A percentile compares a stretch with the other conserved stretches of the same genome.
Conservation (phyloP, 1,140 invertebrate species). For the Gyrodactylus salaris region DNA sequence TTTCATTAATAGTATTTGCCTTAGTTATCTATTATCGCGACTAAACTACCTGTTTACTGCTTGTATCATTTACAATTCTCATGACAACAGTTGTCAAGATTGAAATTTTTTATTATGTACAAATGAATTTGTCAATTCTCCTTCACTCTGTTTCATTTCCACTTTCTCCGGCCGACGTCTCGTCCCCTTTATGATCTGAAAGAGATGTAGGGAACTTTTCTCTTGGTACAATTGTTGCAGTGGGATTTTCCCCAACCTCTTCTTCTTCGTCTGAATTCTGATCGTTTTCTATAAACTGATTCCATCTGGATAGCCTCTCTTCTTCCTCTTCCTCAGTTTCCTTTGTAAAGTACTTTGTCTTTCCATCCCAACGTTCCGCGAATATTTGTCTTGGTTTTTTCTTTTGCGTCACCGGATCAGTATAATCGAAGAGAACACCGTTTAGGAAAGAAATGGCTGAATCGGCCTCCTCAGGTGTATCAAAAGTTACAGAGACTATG, state of each 20-base stretch:
- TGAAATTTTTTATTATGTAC: too few relatives aligned
- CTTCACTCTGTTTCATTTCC: not conserved
- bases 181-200: too few relatives aligned
- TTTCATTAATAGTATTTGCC: too few relatives aligned
- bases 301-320: conserved; percentile 48
- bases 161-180: not conserved
- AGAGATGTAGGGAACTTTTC: too few relatives aligned
- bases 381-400: not conserved
- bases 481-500: conserved; percentile 58
- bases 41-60: too few relatives aligned
- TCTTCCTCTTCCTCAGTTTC: conserved; percentile 59
- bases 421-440: conserved; percentile 44
- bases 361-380: conserved; percentile 46
- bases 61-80: too few relatives aligned
- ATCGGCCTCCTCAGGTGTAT: conserved; percentile 56
- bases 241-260: not conserved
- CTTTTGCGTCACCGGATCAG: not conserved
- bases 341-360: conserved; percentile 54
- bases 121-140: too few relatives aligned
- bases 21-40: too few relatives aligned
- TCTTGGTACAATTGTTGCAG: not conserved
- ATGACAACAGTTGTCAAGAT: too few relatives aligned
- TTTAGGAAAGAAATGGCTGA: conserved; percentile 50
- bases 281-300: conserved; percentile 28
- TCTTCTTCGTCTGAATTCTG: conserved; percentile 7